Conservation (phyloP, 2,797 vertebrate species). For the Sciaenops ocellatus region DNA sequence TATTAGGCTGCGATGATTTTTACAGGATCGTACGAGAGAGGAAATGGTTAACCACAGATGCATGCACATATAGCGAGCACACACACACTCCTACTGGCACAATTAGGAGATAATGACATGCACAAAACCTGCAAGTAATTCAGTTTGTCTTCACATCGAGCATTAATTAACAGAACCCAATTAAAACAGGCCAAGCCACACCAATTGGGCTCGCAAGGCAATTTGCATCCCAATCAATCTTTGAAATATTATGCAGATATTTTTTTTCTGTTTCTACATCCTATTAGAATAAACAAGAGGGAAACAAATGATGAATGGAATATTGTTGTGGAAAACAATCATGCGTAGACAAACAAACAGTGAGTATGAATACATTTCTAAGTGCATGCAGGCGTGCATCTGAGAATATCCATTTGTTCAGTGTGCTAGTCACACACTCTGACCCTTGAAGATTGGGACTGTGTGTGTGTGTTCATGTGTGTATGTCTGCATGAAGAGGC, state of each 20-base stretch:
- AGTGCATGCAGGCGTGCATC: slow-evolving; percentile 37
- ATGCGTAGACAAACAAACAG: slow-evolving; percentile 67
- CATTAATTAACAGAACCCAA: slow-evolving; percentile 85
- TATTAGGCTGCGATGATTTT: slow-evolving; percentile 50
- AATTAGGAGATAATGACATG: slow-evolving; percentile 83
- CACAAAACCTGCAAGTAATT: slow-evolving; percentile 77
- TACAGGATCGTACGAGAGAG: slow-evolving; percentile 11
- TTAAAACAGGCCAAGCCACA: slow-evolving; percentile 81
- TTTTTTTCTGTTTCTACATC: slow-evolving; percentile 43
- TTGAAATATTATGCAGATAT: slow-evolving; percentile 75
- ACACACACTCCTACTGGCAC: slow-evolving; percentile 35
- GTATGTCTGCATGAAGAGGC: neutral
- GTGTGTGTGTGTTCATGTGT: neutral
- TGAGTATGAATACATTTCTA: slow-evolving; percentile 64
- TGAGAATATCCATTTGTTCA: slow-evolving; percentile 44
- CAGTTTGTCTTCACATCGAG: slow-evolving; percentile 78
- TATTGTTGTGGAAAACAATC: slow-evolving; percentile 66
- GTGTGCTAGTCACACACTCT: slow-evolving; percentile 32
- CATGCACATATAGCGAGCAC: slow-evolving; percentile 3
- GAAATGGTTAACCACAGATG: slow-evolving; percentile 60
- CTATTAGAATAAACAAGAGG: slow-evolving; percentile 76
- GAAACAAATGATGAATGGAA: slow-evolving; percentile 71
- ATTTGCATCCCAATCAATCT: slow-evolving; percentile 85
- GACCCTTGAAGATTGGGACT: slow-evolving; percentile 38
- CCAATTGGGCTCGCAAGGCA: slow-evolving; percentile 77